Conservation (phyloP, 2,113 vertebrate genomes). For the Accipiter cooperii region DNA sequence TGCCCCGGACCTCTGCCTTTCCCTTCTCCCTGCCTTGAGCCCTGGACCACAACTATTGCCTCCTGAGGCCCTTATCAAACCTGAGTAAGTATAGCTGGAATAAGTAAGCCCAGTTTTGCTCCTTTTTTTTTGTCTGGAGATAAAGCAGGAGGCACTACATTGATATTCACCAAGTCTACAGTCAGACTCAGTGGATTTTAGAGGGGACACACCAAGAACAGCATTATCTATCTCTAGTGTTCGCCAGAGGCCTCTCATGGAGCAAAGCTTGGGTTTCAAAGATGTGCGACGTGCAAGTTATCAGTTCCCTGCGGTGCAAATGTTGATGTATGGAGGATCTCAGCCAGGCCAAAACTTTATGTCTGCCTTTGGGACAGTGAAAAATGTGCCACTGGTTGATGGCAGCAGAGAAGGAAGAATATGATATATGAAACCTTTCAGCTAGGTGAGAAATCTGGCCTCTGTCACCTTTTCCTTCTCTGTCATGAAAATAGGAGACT, state of each 20-base stretch:
- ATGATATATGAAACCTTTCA: not conserved
- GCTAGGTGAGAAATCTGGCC: not conserved
- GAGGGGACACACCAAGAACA: not conserved
- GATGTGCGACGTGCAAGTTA: not conserved
- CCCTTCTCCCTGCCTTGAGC: not conserved
- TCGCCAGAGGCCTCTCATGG: not conserved
- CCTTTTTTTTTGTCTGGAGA: not conserved
- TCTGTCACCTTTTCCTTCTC: not conserved
- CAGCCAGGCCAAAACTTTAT: not conserved
- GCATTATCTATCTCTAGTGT: rapidly evolving
- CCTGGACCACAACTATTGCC: not conserved
- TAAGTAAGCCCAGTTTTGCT: not conserved
- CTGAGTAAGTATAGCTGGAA: not conserved
- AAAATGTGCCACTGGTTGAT: not conserved
- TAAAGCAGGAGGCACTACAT: not conserved
- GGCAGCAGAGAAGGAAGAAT: not conserved
- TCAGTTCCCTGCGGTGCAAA: not conserved
- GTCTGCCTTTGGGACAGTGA: not conserved
- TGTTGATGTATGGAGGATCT: not conserved
- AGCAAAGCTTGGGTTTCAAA: not conserved
- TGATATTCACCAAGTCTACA: not conserved
- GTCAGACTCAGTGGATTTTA: not conserved
- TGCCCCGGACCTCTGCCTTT: not conserved
- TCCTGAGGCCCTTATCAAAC: not conserved
- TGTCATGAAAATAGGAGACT: not conserved